Conservation (phyloP, 2,888 invertebrate species). For the Xylota sylvarum region DNA sequence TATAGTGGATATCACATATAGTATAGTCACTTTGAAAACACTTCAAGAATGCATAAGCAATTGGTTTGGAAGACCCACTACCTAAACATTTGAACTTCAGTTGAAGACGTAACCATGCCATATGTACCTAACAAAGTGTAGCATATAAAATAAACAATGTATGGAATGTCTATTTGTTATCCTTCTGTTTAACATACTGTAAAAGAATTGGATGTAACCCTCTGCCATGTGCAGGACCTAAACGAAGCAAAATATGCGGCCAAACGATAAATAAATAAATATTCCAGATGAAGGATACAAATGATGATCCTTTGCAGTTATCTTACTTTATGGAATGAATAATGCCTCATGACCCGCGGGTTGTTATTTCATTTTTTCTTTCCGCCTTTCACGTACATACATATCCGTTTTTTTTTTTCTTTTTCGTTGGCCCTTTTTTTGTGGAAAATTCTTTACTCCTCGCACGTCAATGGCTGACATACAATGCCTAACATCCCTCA, state of each 20-base stretch:
- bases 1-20: too few species aligned
- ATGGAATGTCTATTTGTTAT: too few species aligned
- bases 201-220: conserved; percentile 1
- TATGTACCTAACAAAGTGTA: too few species aligned
- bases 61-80: too few species aligned
- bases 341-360: conserved; percentile 64
- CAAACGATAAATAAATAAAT: conserved; percentile 48
- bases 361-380: conserved; percentile 42
- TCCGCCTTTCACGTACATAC: conserved; percentile 8
- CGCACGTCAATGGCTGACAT: conserved; percentile 49
- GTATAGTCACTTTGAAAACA: too few species aligned
- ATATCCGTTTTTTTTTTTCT: not conserved
- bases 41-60: too few species aligned
- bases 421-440: not conserved
- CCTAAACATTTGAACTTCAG: too few species aligned
- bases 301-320: conserved; percentile 73
- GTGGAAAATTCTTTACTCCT: conserved; percentile 29
- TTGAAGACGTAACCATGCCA: too few species aligned
- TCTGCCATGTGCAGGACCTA: not conserved
- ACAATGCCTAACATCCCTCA: conserved; percentile 49
- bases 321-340: conserved; percentile 69
- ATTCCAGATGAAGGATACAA: conserved; percentile 63
- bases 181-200: conserved; percentile 14
- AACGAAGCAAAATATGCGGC: conserved; percentile 20
- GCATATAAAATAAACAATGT: too few species aligned